Evolutionary conservation across 2,888 invertebrate species (phyloP).

Genomic region (Latheticus oryzae): DNA sequence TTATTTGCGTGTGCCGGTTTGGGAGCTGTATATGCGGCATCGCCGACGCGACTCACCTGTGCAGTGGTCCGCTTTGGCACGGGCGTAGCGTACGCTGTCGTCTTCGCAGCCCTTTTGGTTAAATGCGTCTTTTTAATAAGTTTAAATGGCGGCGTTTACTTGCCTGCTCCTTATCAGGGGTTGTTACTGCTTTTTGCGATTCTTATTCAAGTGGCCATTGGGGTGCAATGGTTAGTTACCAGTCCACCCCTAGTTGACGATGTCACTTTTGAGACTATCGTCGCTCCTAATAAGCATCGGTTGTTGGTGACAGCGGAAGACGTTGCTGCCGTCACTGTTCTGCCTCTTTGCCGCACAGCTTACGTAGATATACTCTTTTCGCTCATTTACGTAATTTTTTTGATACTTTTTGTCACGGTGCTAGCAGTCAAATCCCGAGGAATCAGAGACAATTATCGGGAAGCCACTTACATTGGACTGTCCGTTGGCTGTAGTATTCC

Average conservation of each 20-base stretch:
- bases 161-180: conserved; percentile 93
- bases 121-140: conserved; percentile 95
- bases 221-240: conserved; percentile 86
- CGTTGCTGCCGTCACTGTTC: conserved; percentile 50
- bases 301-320: conserved; percentile 63
- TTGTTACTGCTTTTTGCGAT: conserved; percentile 90
- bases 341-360: conserved; percentile 73
- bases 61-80: conserved; percentile 85
- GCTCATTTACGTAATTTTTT: conserved; percentile 84
- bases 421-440: conserved; percentile 87
- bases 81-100: conserved; percentile 85
- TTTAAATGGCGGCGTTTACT: conserved; percentile 89
- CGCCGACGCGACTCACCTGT: conserved; percentile 83
- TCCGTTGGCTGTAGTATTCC: conserved; percentile 88
- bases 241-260: conserved; percentile 76
- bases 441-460: conserved; percentile 92
- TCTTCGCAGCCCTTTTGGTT: conserved; percentile 91
- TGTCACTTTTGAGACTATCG: conserved; percentile 60
- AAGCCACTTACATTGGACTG: conserved; percentile 91
- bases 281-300: conserved; percentile 61
- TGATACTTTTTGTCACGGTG: conserved; percentile 86
- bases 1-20: conserved; percentile 85
- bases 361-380: conserved; percentile 81
- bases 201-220: conserved; percentile 88
- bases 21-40: conserved; percentile 81